Evolutionary conservation across 2,113 vertebrate species (phyloP), one percentile per base, ranked within the genome.

Genomic region (Physeter macrocephalus): DNA sequence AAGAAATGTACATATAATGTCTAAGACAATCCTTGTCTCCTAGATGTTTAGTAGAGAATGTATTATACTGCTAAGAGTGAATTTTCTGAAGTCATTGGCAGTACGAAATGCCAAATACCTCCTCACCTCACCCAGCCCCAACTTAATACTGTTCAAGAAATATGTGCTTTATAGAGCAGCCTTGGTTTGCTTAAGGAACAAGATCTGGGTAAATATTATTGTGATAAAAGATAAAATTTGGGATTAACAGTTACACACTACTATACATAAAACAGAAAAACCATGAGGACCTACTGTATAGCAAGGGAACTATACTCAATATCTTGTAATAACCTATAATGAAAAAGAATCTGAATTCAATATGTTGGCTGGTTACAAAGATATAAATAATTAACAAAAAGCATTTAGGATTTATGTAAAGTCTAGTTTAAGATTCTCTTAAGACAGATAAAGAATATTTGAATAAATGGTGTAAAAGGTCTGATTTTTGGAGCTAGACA

Each of bases 321-420:
- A 4, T 54, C 46, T 36, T 34, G 6, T 54, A 78, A 78, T 25
- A n/a, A 78, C 49, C 11, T 78, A 78, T 6, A 78, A 8, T 78
- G 34, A 54, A 78, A 78, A 52, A 25, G 9, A 54, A 54, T 34
- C 29, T 77, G 10, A 77, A 83, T 77, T 94, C 59, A 82, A 49
- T 82, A 85, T 52, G 36, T 80, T 88, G 11, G 27, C 34, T 72
- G 3, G n/a, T 81, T 80, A n/a, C 7, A 86, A 62, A 94, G 11
- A 69, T 31, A 93, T 21, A 94, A 95, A 83, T 87, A 84, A 94
- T 93, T 69, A 52, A 7, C 41, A 74, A 29, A 72, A 88, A 74
- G 15, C 52, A 77, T 59, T 84, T 43, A 80, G 20, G 23, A 71
- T 64, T 82, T 74, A 75, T 46, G 59, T 52, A 31, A 93, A 81